Evolutionary conservation across 2,113 vertebrate species (phyloP), one percentile per base, ranked within the genome.

Genomic region (Hydropotes inermis): DNA sequence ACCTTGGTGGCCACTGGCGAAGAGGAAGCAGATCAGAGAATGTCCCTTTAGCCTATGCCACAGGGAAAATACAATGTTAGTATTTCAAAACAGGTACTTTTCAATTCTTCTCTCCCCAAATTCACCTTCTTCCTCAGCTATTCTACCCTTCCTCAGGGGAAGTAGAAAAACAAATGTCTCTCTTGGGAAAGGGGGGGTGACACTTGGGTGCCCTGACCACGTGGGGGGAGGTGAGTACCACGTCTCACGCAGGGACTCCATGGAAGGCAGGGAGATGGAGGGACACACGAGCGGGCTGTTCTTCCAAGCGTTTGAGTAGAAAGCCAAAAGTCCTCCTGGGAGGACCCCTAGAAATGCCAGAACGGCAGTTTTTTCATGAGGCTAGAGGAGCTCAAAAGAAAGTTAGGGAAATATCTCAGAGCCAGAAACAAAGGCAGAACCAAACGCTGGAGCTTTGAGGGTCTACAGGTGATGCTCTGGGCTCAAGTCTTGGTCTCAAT

Each of bases 191-290:
- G 67, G 5, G 6, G 13, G 30, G 45, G 28, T 30, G 47, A 92
- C 27, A 43, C 6, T 10, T 0, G 5, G 33, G 23, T 36, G 3
- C 50, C 16, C 58, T 70, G 86, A 82, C 28, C 1, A 1, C 45
- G 28, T 11, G 27, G 1, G 30, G 64, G 36, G 45, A 43, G n/a
- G n/a, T 39, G 67, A 47, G 39, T 76, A 74, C 50, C 27, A n/a
- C 0, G 0, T 30, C 30, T 74, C 6, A 58, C 0, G 11, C 25
- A n/a, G 60, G 43, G 52, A 8, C 43, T 3, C 17, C 11, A 6
- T 27, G 16, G 30, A 30, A 36, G 57, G 16, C 25, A 64, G 78
- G 30, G 54, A 79, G 47, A 78, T 33, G n/a, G 76, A 81, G 15
- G 16, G 28, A 23, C 33, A 86, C 11, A 17, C 16, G 36, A 36